Base-by-base conservation (phyloP, 2,888 invertebrate species). In the Melikaiella ostensackeni region DNA sequence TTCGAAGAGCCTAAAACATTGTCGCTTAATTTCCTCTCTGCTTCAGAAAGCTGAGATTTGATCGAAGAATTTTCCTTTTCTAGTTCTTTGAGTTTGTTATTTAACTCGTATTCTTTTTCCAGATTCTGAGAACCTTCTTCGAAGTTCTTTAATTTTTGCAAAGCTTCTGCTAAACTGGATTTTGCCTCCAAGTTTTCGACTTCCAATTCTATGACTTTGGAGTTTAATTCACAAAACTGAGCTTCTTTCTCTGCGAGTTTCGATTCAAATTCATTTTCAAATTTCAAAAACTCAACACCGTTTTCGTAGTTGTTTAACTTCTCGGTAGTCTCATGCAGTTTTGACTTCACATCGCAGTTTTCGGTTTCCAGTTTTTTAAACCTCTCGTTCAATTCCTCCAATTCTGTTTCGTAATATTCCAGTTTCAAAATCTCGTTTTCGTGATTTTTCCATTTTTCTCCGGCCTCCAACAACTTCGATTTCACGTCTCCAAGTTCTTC, bases 361-460 rank as follows among this genome's bases (percentile, higher is more conserved):
- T 82, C 76, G 42, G 50, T 38, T 35, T 73, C 55, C 24, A 75
- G 77, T 35, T 62, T 30, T 33, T 78, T 46, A 33, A 76, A 77
- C 16, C 76, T 75, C 16, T 9, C 16, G 19, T 62, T 46, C 19
- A 75, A 46, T 35, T 46, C 24, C 30, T 76, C 63, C n/a, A 62
- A 55, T 76, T 77, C 73, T 27, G 35, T 35, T 62, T 77, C 84
- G 13, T 82, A 74, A 1, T 42, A 19, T 57, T 76, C 73, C 8
- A 76, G 42, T 55, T 78, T 35, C 19, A 13, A 24, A n/a, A 62
- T 16, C 38, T 80, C 73, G 59, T 61, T 57, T 38, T 75, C 55
- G 11, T 75, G 77, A 11, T 50, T 38, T 38, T 79, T 46, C 33
- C 66, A 78, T n/a, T 79, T 77, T 11, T 19, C 19, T n/a, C 62